phyloP scores from a whole-genome alignment of 2,113 vertebrate genomes.

The Dryoscopus gambensis region DNA sequence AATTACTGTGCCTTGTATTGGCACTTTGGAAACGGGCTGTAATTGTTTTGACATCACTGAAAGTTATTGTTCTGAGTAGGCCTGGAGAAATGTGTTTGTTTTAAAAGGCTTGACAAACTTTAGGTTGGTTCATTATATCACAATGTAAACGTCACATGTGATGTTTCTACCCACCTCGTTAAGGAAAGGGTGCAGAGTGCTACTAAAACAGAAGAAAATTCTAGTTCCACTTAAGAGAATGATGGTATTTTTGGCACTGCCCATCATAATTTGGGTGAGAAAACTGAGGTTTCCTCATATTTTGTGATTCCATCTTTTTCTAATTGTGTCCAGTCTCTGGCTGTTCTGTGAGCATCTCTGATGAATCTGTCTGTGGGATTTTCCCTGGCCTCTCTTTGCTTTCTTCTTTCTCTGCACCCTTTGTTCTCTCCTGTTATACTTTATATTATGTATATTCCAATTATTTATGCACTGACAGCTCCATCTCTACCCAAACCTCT shows the following conservation, averaged over 20 bases:
- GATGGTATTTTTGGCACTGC: neutral
- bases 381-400: neutral
- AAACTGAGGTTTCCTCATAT: neutral
- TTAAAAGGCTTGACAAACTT: neutral
- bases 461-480: neutral
- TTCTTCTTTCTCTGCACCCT: neutral
- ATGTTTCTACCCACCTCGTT: neutral
- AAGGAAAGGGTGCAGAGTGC: neutral
- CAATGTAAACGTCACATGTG: neutral
- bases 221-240: neutral
- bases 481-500: neutral
- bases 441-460: neutral
- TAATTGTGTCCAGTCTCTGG: neutral
- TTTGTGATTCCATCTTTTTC: neutral
- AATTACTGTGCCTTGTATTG: slow-evolving; percentile 17
- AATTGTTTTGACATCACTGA: neutral
- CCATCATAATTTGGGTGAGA: neutral
- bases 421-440: neutral
- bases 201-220: neutral
- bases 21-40: neutral
- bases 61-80: slow-evolving; percentile 4
- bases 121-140: neutral
- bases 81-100: neutral
- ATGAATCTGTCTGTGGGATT: neutral
- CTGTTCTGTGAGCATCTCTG: neutral